A percentile compares a stretch with the other conserved stretches of the same genome.
These are phyloP conservation scores for Ctenoplectra terminalis DNA, from an alignment of 1,140 invertebrate species.

Conservation along the genomic window DNA sequence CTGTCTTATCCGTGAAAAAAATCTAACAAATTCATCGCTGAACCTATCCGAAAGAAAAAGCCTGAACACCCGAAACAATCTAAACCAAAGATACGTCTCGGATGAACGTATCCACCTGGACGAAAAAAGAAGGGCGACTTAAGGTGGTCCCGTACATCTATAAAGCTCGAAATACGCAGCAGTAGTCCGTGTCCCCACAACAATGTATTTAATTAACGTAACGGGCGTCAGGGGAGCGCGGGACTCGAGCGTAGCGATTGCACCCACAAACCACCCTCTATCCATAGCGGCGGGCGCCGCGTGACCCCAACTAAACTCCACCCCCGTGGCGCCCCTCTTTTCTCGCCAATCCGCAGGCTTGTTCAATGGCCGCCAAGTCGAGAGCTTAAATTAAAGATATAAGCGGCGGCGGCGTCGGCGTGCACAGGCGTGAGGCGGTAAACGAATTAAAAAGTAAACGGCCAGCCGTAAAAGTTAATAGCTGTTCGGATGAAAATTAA, in stretches of 20 bases:
- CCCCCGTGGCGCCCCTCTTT: constrained; percentile 48
- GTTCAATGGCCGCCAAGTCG: constrained; percentile 75
- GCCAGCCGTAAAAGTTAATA: constrained; percentile 81
- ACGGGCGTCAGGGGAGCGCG: constrained; percentile 79
- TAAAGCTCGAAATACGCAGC: constrained; percentile 74
- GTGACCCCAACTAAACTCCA: constrained; percentile 66
- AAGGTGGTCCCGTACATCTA: constrained; percentile 72
- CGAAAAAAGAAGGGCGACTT: constrained; percentile 45
- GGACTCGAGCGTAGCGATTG: constrained; percentile 77
- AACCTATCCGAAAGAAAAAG: too few species aligned
- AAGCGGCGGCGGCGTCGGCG: constrained; percentile 60
- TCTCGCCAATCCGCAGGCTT: constrained; percentile 67
- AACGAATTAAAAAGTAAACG: constrained; percentile 83
- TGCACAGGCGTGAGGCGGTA: constrained; percentile 70
- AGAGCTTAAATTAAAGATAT: constrained; percentile 82
- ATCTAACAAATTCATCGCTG: too few species aligned
- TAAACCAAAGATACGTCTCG: too few species aligned
- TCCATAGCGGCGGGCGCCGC: constrained; percentile 62
- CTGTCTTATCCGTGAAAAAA: too few species aligned
- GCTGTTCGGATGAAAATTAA: constrained; percentile 82
- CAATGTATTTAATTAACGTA: constrained; percentile 84
- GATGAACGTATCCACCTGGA: background rate
- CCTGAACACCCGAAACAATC: too few species aligned
- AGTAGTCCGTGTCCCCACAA: constrained; percentile 80
- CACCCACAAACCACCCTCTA: constrained; percentile 75